These are phyloP conservation scores for Sciurus carolinensis DNA, from an alignment of 2,797 vertebrate genomes.

Conservation along the genomic window DNA sequence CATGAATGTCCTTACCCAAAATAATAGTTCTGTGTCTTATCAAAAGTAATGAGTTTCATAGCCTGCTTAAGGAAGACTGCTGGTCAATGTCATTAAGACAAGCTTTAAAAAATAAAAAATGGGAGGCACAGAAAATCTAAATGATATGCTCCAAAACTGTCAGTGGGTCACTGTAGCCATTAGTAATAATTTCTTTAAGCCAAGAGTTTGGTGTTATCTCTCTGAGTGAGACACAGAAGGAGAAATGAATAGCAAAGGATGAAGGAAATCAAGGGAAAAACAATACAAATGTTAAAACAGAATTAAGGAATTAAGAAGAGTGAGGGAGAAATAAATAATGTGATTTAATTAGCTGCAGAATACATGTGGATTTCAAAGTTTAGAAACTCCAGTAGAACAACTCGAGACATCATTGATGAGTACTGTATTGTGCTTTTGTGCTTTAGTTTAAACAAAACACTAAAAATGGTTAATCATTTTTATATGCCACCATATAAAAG, in stretches of 20 bases:
- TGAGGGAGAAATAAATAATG: neutral
- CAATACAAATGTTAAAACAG: neutral
- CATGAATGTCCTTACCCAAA: neutral
- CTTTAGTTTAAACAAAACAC: neutral
- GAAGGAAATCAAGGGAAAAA: conserved; percentile 23
- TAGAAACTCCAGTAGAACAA: neutral
- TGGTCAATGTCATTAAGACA: conserved; percentile 35
- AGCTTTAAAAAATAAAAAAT: conserved; percentile 56
- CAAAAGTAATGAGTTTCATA: conserved; percentile 23
- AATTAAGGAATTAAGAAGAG: conserved; percentile 16
- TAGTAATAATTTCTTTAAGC: conserved; percentile 22
- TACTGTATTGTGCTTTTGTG: neutral
- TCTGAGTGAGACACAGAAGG: neutral
- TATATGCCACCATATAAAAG: neutral
- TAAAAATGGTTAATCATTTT: neutral
- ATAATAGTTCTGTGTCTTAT: neutral
- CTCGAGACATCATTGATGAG: neutral
- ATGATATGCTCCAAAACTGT: neutral
- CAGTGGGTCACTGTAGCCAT: neutral
- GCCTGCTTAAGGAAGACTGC: neutral
- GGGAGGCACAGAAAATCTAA: conserved; percentile 39
- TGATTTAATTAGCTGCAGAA: neutral
- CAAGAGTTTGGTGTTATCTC: neutral
- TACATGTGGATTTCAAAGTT: neutral
- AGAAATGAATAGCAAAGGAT: neutral